Conservation (phyloP, 2,888 invertebrate species). For the Arctia plantaginis region DNA sequence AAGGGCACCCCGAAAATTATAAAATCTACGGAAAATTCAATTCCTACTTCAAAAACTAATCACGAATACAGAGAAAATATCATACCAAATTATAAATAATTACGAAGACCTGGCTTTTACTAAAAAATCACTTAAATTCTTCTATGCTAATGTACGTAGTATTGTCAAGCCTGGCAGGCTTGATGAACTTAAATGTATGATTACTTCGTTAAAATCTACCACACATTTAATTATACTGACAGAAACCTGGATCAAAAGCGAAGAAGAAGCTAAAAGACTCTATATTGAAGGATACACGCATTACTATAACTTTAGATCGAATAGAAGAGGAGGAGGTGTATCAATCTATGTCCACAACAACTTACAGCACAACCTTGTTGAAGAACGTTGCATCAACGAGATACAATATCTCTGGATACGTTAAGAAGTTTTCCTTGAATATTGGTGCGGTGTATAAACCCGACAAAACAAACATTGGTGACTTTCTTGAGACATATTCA, state of each 20-base stretch:
- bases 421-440: conserved; percentile 10
- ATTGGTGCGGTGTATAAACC: conserved; percentile 18
- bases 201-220: not conserved
- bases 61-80: conserved; percentile 6
- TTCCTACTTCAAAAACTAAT: conserved; percentile 7
- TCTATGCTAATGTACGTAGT: conserved; percentile 13
- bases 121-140: conserved; percentile 6
- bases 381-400: conserved; percentile 5
- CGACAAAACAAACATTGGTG: conserved; percentile 3
- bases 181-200: conserved; percentile 17
- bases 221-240: conserved; percentile 17
- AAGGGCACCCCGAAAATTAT: conserved; percentile 6
- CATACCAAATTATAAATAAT: conserved; percentile 8
- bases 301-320: conserved; percentile 17
- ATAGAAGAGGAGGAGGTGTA: conserved; percentile 11
- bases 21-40: not conserved
- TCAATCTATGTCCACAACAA: conserved; percentile 10
- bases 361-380: not conserved
- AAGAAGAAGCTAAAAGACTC: conserved; percentile 18
- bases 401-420: conserved; percentile 16
- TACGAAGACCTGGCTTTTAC: not conserved
- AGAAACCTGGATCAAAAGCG: conserved; percentile 20
- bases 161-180: conserved; percentile 9
- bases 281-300: conserved; percentile 17
- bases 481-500: conserved; percentile 14